phyloP scores from a whole-genome alignment of 2,888 invertebrate species.

The Cerastis rubricosa region DNA sequence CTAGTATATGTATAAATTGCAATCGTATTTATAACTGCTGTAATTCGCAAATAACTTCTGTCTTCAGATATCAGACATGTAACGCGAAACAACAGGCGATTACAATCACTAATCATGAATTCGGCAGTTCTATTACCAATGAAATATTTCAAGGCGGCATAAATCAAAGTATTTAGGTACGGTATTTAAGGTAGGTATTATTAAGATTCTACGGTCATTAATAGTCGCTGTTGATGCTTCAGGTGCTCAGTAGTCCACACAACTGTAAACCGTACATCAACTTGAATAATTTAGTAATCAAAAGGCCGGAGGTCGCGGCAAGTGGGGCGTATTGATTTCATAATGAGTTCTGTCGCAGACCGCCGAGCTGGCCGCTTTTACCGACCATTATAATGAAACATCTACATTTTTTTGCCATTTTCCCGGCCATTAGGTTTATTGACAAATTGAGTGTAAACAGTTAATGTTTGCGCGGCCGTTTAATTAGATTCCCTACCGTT shows the following conservation, averaged over 20 bases:
- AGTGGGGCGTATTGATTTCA: slow-evolving; percentile 65
- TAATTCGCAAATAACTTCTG: not conserved
- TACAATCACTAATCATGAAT: slow-evolving; percentile 8
- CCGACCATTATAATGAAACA: slow-evolving; percentile 39
- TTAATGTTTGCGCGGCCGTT: slow-evolving; percentile 38
- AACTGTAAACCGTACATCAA: slow-evolving; percentile 23
- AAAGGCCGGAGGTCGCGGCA: slow-evolving; percentile 69
- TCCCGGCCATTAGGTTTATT: slow-evolving; percentile 47
- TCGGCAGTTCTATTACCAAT: not conserved
- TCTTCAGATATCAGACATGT: not conserved
- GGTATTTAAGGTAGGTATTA: not conserved
- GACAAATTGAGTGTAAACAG: slow-evolving; percentile 55
- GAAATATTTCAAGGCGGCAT: slow-evolving; percentile 8
- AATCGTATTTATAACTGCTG: not conserved
- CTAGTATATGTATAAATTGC: no score
- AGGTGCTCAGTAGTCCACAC: not conserved
- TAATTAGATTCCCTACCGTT: slow-evolving; percentile 40
- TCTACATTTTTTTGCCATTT: slow-evolving; percentile 56
- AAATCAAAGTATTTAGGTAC: not conserved
- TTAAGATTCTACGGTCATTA: not conserved
- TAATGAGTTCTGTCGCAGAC: slow-evolving; percentile 52
- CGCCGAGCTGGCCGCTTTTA: slow-evolving; percentile 13
- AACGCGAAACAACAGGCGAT: not conserved
- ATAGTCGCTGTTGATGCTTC: not conserved
- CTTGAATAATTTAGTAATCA: slow-evolving; percentile 64